These are phyloP conservation scores for Synchiropus splendidus DNA, from an alignment of 2,113 vertebrate genomes.

Conservation along the genomic window DNA sequence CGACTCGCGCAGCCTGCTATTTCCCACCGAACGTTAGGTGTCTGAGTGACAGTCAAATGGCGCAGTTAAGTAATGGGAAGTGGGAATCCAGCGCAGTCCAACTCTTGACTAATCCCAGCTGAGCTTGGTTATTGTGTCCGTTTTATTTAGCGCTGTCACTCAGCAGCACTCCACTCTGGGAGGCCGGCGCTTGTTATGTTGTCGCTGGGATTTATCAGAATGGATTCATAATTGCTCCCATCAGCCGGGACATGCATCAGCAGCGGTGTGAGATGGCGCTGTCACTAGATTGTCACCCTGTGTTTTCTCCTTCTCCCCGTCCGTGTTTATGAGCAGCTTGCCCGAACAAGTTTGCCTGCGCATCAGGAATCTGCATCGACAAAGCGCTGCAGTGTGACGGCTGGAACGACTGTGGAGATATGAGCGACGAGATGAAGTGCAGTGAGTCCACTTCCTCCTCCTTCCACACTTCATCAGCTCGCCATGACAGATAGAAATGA, in stretches of 20 bases:
- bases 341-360: conserved; percentile 59
- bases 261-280: conserved; percentile 23
- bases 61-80: conserved; percentile 20
- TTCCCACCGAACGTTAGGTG: conserved; percentile 8
- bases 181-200: conserved; percentile 20
- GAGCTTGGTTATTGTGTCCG: conserved; percentile 41
- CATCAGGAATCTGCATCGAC: conserved; percentile 53
- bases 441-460: conserved; percentile 51
- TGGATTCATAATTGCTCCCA: conserved; percentile 47
- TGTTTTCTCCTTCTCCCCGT: background rate
- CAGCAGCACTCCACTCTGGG: conserved; percentile 30
- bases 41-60: conserved; percentile 35
- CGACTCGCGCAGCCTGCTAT: conserved; percentile 17
- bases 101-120: conserved; percentile 40
- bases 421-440: conserved; percentile 67
- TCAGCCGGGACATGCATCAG: conserved; percentile 31
- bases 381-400: conserved; percentile 58
- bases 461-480: background rate
- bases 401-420: conserved; percentile 71
- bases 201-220: conserved; percentile 31
- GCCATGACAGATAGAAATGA: conserved; percentile 2
- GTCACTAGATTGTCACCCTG: conserved; percentile 18
- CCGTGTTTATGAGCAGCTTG: too few relatives aligned
- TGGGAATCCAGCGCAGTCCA: conserved; percentile 15
- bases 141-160: conserved; percentile 50